Evolutionary conservation across 2,888 invertebrate species (phyloP), one percentile per base, ranked within the genome.

Genomic region (Tethea ocularis): DNA sequence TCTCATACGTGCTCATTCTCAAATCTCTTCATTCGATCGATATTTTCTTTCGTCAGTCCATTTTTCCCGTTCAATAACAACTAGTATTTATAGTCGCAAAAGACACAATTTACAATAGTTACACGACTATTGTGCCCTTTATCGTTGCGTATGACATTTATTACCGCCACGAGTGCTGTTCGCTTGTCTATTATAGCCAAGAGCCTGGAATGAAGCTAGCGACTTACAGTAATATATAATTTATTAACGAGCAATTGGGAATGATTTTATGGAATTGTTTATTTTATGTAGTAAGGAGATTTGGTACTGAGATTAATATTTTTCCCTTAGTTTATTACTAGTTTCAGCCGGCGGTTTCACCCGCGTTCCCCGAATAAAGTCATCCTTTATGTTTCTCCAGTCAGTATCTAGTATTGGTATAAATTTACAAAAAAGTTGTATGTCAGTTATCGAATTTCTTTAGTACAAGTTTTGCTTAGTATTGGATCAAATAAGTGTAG

Each of bases 111-210:
- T 67, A 69, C 62, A 55, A 61, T n/a, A 52, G 61, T 62, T 61
- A 61, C 46, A 55, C 58, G 62, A 61, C 57, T 60, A 61, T 58
- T 26, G 58, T 61, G 36, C 33, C 17, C 22, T 33, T 33, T 54
- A 54, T 54, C 54, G 29, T 33, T 56, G 60, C 57, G 54, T 63
- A 66, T 68, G 70, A 68, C 72, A 63, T 58, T 68, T 68, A 69
- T 67, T 59, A 60, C 58, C 60, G 66, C 51, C 70, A 26, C 51
- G 72, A 66, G 72, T 61, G 65, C 65, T 58, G 63, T 72, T 69
- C 61, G 66, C 64, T 57, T 61, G 64, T 61, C 61, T 61, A 63
- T 58, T 54, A 58, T 13, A 33, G 33, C 33, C 11, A 20, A 57
- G 46, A 59, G 52, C 57, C 15, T 11, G 17, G 53, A 57, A 56